These are phyloP conservation scores for Drosophila pectinifera DNA, from an alignment of 1,140 invertebrate species.

Conservation along the genomic window DNA sequence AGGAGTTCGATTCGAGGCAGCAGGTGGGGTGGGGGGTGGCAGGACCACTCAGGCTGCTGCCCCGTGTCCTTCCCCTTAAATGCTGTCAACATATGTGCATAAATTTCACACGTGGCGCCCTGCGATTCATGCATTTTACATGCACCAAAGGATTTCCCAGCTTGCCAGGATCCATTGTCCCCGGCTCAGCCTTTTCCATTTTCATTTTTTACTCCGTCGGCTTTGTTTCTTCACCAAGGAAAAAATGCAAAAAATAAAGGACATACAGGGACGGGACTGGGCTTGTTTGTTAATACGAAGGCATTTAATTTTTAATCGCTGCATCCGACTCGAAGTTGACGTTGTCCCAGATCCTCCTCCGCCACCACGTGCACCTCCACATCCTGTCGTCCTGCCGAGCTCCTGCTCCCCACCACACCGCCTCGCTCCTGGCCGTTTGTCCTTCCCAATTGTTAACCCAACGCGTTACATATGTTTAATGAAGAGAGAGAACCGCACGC, in stretches of 20 bases:
- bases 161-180: constrained; percentile 13
- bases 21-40: too few species aligned
- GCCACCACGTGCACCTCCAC: background rate
- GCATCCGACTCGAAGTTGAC: constrained; percentile 60
- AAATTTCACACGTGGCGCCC: constrained; percentile 78
- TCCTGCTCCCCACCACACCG: too few species aligned
- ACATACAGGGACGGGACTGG: constrained; percentile 19
- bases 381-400: background rate
- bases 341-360: constrained; percentile 14
- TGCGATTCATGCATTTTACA: constrained; percentile 73
- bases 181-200: constrained; percentile 12
- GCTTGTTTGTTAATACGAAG: constrained; percentile 80
- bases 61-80: constrained; percentile 40
- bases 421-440: constrained; percentile 9
- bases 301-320: constrained; percentile 81
- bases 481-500: constrained; percentile 64
- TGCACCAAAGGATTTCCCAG: constrained; percentile 73
- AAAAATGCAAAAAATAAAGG: background rate
- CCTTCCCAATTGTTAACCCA: constrained; percentile 50
- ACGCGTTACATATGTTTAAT: constrained; percentile 78
- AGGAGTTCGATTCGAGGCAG: constrained; percentile 31
- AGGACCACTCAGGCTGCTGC: constrained; percentile 19
- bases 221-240: constrained; percentile 8
- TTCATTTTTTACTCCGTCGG: constrained; percentile 3
- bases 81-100: constrained; percentile 77